These are phyloP conservation scores for Hedya salicella DNA, from an alignment of 2,888 invertebrate species.

Conservation along the genomic window DNA sequence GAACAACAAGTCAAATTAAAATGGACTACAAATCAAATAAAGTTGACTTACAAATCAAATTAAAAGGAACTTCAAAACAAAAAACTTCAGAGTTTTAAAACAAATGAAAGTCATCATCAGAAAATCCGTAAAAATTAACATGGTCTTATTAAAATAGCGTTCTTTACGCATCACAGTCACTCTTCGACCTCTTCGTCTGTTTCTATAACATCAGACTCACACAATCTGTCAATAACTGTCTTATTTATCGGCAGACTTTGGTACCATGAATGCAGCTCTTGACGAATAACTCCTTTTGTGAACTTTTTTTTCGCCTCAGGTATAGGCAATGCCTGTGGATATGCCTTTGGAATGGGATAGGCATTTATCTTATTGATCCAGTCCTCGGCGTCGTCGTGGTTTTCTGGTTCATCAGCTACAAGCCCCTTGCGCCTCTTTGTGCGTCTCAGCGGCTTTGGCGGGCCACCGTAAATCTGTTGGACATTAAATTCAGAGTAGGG, in stretches of 20 bases:
- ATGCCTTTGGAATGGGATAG: conserved; percentile 10
- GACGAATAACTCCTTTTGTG: conserved; percentile 23
- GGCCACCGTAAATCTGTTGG: conserved; percentile 2
- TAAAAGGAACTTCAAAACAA: conserved; percentile 11
- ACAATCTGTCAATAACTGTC: conserved; percentile 9
- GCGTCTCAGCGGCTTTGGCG: conserved; percentile 5
- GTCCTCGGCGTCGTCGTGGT: conserved; percentile 13
- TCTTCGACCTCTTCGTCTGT: conserved; percentile 7
- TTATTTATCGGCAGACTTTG: conserved; percentile 15
- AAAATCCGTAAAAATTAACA: conserved; percentile 2
- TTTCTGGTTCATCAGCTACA: conserved; percentile 15
- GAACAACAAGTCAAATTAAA: conserved; percentile 1
- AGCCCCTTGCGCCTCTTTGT: conserved; percentile 3
- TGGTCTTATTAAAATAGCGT: too few species aligned
- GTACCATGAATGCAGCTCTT: conserved; percentile 25
- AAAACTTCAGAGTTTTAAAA: not conserved
- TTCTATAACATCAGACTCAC: conserved; percentile 22
- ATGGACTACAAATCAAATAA: conserved; percentile 1
- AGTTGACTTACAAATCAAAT: not conserved
- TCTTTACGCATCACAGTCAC: not conserved
- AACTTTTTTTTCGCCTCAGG: conserved; percentile 22
- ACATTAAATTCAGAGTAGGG: conserved; percentile 8
- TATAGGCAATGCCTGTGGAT: conserved; percentile 5
- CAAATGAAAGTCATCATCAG: conserved; percentile 1
- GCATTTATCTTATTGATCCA: conserved; percentile 8